Evolutionary conservation across 2,797 vertebrate genomes (phyloP).

Genomic region (Iguana delicatissima): DNA sequence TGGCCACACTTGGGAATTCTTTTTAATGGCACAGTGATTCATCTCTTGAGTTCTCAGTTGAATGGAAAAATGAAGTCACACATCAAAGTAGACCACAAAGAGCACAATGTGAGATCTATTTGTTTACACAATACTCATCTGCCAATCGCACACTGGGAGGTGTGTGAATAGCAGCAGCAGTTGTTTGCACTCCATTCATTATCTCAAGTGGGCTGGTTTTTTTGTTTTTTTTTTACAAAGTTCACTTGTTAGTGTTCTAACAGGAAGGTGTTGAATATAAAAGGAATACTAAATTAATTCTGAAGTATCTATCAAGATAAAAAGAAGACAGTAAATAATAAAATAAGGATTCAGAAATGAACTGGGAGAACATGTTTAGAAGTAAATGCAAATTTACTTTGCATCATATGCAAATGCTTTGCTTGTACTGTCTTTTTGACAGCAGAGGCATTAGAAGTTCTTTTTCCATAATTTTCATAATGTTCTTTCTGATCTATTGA

Average conservation of each 20-base stretch:
- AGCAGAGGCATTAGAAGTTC: neutral
- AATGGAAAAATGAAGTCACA: slow-evolving; percentile 19
- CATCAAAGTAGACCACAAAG: slow-evolving; percentile 28
- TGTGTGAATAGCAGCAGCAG: neutral
- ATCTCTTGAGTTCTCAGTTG: slow-evolving; percentile 1
- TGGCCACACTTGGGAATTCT: neutral
- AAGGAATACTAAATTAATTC: neutral
- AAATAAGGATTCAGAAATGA: neutral
- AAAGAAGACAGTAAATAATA: neutral
- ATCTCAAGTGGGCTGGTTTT: slow-evolving; percentile 4
- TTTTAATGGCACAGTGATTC: slow-evolving; percentile 31
- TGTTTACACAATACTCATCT: slow-evolving; percentile 34
- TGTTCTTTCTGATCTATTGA: neutral
- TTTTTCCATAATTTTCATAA: neutral
- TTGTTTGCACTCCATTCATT: slow-evolving; percentile 31
- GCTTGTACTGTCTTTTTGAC: neutral
- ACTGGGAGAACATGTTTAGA: neutral
- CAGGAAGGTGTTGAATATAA: neutral
- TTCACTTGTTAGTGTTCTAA: neutral
- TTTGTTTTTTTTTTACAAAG: neutral
- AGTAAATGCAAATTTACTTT: neutral
- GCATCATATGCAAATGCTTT: neutral
- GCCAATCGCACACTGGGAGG: neutral
- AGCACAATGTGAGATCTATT: slow-evolving; percentile 26
- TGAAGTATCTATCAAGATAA: neutral